Conservation (phyloP, 2,797 vertebrate species). For the Discoglossus pictus region DNA sequence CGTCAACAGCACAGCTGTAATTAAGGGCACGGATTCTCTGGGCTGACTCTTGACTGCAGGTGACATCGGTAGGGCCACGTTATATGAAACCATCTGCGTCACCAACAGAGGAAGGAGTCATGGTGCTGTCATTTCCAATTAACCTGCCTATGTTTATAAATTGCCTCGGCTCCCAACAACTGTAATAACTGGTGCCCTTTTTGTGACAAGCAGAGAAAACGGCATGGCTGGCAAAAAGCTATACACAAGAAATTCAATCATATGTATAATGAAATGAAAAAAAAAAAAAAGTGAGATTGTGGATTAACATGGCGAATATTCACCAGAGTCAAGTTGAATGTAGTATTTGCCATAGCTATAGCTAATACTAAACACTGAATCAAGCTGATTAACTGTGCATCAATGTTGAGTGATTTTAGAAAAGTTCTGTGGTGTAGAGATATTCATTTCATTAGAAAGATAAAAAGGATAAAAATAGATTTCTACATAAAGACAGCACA, state of each 20-base stretch:
- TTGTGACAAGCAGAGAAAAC: constrained; percentile 65
- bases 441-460: too few species aligned
- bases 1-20: constrained; percentile 56
- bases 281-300: too few species aligned
- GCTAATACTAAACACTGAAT: too few species aligned
- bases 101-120: constrained; percentile 58
- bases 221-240: constrained; percentile 65
- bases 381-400: too few species aligned
- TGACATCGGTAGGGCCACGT: constrained; percentile 52
- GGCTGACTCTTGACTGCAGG: constrained; percentile 52
- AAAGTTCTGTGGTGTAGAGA: too few species aligned
- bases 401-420: too few species aligned
- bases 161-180: constrained; percentile 57
- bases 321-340: too few species aligned
- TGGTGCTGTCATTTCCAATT: constrained; percentile 63
- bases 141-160: constrained; percentile 69
- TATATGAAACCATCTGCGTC: constrained; percentile 57
- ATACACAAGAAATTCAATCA: constrained; percentile 55
- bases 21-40: constrained; percentile 21
- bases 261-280: too few species aligned
- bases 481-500: too few species aligned
- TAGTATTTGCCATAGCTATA: too few species aligned
- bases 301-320: too few species aligned
- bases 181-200: constrained; percentile 61
- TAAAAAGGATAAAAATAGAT: too few species aligned